phyloP scores from a whole-genome alignment of 2,113 vertebrate genomes.

The Oxyruncus cristatus region DNA sequence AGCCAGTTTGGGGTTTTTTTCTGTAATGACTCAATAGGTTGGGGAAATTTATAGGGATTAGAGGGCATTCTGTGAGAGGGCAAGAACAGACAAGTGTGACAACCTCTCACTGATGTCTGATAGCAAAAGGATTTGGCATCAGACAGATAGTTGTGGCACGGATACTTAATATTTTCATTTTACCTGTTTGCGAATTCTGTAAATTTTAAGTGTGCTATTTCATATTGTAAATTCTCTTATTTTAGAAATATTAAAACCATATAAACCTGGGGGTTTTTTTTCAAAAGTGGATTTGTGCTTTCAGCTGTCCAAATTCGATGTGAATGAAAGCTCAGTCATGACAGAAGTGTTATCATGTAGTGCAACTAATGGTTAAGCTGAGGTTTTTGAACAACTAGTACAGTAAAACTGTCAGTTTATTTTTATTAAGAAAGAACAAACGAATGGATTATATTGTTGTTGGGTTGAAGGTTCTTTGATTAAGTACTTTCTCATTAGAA shows the following conservation, averaged over 20 bases:
- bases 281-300: not conserved
- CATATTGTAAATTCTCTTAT: not conserved
- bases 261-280: not conserved
- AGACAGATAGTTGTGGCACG: not conserved
- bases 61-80: not conserved
- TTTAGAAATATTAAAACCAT: not conserved
- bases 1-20: not conserved
- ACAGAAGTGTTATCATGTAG: not conserved
- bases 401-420: not conserved
- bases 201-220: not conserved
- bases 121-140: not conserved
- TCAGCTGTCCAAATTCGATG: not conserved
- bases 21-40: not conserved
- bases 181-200: not conserved
- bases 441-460: not conserved
- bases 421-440: not conserved
- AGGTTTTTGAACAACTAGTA: not conserved
- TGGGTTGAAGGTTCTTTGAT: not conserved
- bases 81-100: not conserved
- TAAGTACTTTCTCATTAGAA: not conserved
- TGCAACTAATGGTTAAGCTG: not conserved
- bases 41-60: not conserved
- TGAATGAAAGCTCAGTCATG: not conserved
- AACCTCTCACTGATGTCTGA: not conserved
- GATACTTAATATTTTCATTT: not conserved